Conservation (phyloP, 1,140 invertebrate species). For the Cheumatopsyche charites region DNA sequence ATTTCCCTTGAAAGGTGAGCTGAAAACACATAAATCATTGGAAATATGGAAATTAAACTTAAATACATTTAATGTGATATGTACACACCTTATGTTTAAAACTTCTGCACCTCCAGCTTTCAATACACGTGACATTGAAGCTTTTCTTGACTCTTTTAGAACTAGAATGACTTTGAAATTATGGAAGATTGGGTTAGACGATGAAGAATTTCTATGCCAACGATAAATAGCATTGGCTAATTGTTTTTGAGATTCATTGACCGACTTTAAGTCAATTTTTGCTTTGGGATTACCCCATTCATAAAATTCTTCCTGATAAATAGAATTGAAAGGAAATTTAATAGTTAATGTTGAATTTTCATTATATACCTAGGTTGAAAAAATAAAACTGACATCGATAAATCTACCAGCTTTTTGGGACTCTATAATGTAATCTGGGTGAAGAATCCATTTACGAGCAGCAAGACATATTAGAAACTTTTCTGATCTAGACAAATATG, state of each 20-base stretch:
- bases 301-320: slow-evolving; percentile 72
- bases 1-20: slow-evolving; percentile 55
- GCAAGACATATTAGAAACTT: slow-evolving; percentile 85
- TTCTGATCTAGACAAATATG: slow-evolving; percentile 78
- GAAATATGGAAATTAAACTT: neutral
- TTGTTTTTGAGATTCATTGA: slow-evolving; percentile 56
- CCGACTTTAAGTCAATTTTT: slow-evolving; percentile 56
- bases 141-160: slow-evolving; percentile 65
- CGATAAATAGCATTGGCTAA: slow-evolving; percentile 66
- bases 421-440: slow-evolving; percentile 75
- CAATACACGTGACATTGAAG: slow-evolving; percentile 71
- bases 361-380: neutral
- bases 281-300: slow-evolving; percentile 77
- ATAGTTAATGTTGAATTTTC: neutral
- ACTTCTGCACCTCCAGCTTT: slow-evolving; percentile 74
- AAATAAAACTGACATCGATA: slow-evolving; percentile 62
- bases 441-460: slow-evolving; percentile 85
- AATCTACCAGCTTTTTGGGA: slow-evolving; percentile 69
- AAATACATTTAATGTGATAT: neutral
- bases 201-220: slow-evolving; percentile 62
- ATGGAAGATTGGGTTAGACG: slow-evolving; percentile 69
- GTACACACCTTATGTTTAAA: slow-evolving; percentile 56
- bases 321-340: slow-evolving; percentile 22
- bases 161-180: slow-evolving; percentile 76
- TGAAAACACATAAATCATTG: slow-evolving; percentile 46